Percentiles rank a stretch among this genome's conserved stretches.
phyloP scores from a whole-genome alignment of 2,888 invertebrate genomes.

The Sinodicranocentrus sp. region DNA sequence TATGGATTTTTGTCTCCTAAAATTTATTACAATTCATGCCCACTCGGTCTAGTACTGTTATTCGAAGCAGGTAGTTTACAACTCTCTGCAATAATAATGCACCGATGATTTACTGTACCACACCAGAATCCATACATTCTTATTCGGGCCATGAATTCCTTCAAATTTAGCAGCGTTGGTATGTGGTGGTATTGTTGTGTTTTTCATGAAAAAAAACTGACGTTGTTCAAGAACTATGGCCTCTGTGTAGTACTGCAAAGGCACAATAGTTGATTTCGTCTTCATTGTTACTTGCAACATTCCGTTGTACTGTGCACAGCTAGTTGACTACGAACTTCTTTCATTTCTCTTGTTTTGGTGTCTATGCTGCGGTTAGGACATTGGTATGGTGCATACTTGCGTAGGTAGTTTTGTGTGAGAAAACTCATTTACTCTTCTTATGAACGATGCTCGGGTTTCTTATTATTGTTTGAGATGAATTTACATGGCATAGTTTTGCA shows the following conservation, averaged over 20 bases:
- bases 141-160: too few relatives aligned
- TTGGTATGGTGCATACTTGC: background rate
- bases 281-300: conserved; percentile 1
- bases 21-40: too few relatives aligned
- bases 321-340: background rate
- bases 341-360: background rate
- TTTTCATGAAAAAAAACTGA: too few relatives aligned
- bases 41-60: too few relatives aligned
- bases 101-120: too few relatives aligned
- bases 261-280: background rate
- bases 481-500: conserved; percentile 44
- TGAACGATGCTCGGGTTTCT: background rate
- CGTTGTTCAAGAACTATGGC: background rate
- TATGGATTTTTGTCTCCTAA: too few relatives aligned
- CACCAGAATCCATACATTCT: too few relatives aligned
- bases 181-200: too few relatives aligned
- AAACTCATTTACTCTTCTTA: background rate
- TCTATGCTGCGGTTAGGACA: background rate
- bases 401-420: background rate
- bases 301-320: conserved; percentile 1
- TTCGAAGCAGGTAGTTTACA: too few relatives aligned
- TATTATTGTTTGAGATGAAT: background rate
- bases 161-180: too few relatives aligned
- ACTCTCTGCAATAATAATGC: too few relatives aligned
- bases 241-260: background rate